Percentiles rank a stretch among this genome's conserved stretches.
phyloP scores from a whole-genome alignment of 2,888 invertebrate genomes.

The Dexiosoma caninum region DNA sequence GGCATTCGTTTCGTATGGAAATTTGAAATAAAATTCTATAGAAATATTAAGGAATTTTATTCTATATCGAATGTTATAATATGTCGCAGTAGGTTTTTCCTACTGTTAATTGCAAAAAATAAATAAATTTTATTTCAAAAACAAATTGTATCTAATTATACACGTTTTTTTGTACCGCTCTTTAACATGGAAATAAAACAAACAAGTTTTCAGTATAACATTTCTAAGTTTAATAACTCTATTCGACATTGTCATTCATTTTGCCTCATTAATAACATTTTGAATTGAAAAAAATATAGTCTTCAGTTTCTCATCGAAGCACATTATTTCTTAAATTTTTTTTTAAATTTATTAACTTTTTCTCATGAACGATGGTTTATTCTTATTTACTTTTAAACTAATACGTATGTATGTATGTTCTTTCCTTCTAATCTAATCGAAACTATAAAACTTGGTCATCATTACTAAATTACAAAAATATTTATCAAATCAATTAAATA shows the following conservation, averaged over 20 bases:
- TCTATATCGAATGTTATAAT: too few relatives aligned
- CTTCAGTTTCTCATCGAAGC: slow-evolving; percentile 23
- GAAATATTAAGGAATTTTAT: too few relatives aligned
- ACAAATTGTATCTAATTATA: slow-evolving; percentile 44
- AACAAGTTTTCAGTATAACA: slow-evolving; percentile 35
- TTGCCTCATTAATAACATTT: not conserved
- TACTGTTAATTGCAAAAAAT: too few relatives aligned
- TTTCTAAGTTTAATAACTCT: not conserved
- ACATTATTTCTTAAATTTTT: not conserved
- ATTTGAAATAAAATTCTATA: not conserved
- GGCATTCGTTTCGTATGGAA: too few relatives aligned
- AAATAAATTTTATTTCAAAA: too few relatives aligned
- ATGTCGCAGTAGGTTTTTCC: too few relatives aligned
- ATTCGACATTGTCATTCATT: slow-evolving; percentile 4
- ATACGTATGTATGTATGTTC: too few relatives aligned
- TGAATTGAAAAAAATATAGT: not conserved
- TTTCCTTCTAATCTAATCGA: slow-evolving; percentile 57
- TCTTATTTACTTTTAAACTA: slow-evolving; percentile 68
- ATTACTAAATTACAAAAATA: slow-evolving; percentile 36
- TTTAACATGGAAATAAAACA: not conserved
- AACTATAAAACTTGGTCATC: slow-evolving; percentile 56
- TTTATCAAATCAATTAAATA: slow-evolving; percentile 47
- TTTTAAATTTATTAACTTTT: not conserved
- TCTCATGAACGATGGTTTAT: slow-evolving; percentile 28
- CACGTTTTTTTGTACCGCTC: slow-evolving; percentile 14